Conservation (phyloP, 2,113 vertebrate genomes). For the Notechis scutatus region DNA sequence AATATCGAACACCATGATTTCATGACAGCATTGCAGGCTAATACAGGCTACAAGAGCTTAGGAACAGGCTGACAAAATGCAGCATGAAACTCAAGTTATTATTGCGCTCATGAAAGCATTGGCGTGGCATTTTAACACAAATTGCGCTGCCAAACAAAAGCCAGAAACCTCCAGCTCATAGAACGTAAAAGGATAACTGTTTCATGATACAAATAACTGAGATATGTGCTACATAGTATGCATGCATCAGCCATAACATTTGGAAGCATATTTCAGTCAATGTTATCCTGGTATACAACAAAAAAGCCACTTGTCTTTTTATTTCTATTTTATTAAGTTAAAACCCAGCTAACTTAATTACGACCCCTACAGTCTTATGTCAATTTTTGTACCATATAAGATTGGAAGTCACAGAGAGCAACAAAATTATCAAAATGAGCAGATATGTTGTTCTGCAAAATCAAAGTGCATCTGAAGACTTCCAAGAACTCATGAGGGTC, state of each 20-base stretch:
- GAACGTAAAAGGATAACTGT: constrained; percentile 6
- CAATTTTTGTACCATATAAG: background rate
- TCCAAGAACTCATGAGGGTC: constrained; percentile 46
- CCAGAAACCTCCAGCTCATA: background rate
- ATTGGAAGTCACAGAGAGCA: background rate
- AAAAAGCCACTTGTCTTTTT: background rate
- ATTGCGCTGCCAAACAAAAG: background rate
- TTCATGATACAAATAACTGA: background rate
- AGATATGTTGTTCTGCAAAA: constrained; percentile 4
- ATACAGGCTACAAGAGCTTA: background rate
- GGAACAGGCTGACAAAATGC: background rate
- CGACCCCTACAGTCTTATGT: background rate
- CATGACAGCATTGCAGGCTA: background rate
- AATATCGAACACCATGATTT: background rate
- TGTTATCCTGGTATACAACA: background rate
- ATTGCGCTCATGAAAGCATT: background rate
- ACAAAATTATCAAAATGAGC: background rate
- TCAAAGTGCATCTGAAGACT: fast-evolving
- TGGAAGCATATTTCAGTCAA: background rate
- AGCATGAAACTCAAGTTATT: constrained; percentile 1
- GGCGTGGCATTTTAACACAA: background rate
- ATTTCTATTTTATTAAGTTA: background rate
- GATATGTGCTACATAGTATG: background rate
- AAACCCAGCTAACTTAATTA: background rate
- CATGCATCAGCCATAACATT: background rate